Conservation (phyloP, 2,888 invertebrate genomes). For the Ichneumon xanthorius region DNA sequence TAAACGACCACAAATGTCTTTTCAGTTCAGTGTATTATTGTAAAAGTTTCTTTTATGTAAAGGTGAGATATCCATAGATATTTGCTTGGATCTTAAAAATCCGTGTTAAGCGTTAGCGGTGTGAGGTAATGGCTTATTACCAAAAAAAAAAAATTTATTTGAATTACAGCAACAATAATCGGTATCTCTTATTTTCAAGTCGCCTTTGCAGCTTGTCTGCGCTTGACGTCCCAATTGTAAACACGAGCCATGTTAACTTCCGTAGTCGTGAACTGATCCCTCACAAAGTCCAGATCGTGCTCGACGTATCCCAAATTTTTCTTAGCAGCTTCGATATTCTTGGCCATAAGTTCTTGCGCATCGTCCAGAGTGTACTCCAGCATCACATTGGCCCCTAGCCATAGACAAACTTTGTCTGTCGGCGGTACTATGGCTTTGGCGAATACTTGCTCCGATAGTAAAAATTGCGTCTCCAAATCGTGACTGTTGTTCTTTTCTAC, state of each 20-base stretch:
- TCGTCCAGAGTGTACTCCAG: constrained; percentile 97
- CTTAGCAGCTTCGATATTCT: constrained; percentile 94
- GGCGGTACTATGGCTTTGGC: constrained; percentile 94
- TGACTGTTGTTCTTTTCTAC: constrained; percentile 89
- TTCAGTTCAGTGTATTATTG: constrained; percentile 6
- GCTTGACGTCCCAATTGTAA: constrained; percentile 99
- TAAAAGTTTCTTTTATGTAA: constrained; percentile 45
- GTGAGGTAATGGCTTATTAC: constrained; percentile 44
- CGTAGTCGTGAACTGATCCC: constrained; percentile 98
- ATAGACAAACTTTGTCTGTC: constrained; percentile 94
- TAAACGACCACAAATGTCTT: constrained; percentile 1
- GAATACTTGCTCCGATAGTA: constrained; percentile 95
- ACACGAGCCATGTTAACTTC: constrained; percentile 99
- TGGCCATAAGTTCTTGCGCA: constrained; percentile 93
- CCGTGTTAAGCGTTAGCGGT: constrained; percentile 44
- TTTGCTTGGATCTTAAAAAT: constrained; percentile 37
- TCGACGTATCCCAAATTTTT: constrained; percentile 94
- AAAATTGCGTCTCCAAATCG: constrained; percentile 94
- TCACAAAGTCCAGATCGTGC: constrained; percentile 96
- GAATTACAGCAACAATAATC: constrained; percentile 32
- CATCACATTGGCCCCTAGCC: constrained; percentile 98
- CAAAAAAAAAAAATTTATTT: constrained; percentile 29
- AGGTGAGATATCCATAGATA: constrained; percentile 40
- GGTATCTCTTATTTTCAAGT: constrained; percentile 63
- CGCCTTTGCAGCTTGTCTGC: constrained; percentile 91